Evolutionary conservation across 2,888 invertebrate species (phyloP).

Genomic region (Sphinx pinastri): DNA sequence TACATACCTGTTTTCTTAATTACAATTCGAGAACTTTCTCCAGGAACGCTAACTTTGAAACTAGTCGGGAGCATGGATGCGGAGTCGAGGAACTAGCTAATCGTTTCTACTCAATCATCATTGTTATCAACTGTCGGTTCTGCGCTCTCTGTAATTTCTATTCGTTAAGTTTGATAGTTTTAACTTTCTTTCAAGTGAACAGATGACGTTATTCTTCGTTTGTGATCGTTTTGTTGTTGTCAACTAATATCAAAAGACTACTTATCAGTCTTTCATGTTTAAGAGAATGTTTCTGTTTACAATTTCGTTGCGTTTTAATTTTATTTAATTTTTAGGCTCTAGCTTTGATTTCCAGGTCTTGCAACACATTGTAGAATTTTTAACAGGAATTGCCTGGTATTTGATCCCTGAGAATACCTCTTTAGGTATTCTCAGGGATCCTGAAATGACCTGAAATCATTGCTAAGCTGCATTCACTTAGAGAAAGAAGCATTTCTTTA

Average conservation of each 20-base stretch:
- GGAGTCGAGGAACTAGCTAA: constrained; percentile 12
- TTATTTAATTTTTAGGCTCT: too few relatives aligned
- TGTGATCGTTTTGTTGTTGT: not conserved
- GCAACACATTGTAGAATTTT: too few relatives aligned
- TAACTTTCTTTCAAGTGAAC: not conserved
- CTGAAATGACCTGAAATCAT: too few relatives aligned
- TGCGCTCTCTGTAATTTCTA: not conserved
- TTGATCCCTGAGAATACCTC: too few relatives aligned
- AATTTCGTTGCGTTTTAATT: too few relatives aligned
- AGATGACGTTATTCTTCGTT: not conserved
- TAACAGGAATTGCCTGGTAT: too few relatives aligned
- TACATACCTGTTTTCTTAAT: constrained; percentile 54
- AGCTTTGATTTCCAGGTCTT: too few relatives aligned
- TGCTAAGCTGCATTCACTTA: too few relatives aligned
- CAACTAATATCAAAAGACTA: not conserved
- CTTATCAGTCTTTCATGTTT: too few relatives aligned
- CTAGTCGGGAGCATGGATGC: not conserved
- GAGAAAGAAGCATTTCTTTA: not conserved
- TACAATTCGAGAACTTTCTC: constrained; percentile 54
- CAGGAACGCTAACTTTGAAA: constrained; percentile 17
- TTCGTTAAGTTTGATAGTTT: not conserved
- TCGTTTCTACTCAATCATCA: constrained; percentile 22
- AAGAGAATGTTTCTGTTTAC: too few relatives aligned
- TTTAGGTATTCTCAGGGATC: too few relatives aligned
- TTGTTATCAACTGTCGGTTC: not conserved